Base-by-base conservation (phyloP, 2,888 invertebrate genomes). In the Fragum whitleyi region DNA sequence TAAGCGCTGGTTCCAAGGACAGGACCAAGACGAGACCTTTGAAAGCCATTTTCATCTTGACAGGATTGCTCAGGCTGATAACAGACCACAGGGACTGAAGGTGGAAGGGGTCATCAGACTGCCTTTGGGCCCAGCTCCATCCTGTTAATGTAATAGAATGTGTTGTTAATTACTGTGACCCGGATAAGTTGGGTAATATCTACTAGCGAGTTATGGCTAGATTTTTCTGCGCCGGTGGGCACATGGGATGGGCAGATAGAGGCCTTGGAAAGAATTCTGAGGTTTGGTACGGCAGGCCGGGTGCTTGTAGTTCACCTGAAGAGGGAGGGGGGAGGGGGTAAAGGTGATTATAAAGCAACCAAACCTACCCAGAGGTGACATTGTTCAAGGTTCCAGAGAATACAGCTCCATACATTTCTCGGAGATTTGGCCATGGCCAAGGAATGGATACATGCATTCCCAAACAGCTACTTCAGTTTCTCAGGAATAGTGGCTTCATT, bases 361-460 rank as follows among this genome's bases (percentile, higher is more conserved):
- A 57, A 57, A 57, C 26, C 28, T 11, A 23, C 23, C n/a, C 21
- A 57, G 57, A 57, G 57, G 28, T 57, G 47, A 3, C 28, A n/a
- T n/a, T 57, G 57, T 28, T 57, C n/a, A 19, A 57, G n/a, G 57
- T 57, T 23, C n/a, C 57, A 57, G 57, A 11, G 57, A 23, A 57
- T 57, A 23, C 57, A 57, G 11, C 23, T 57, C 57, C 57, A n/a
- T n/a, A n/a, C n/a, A n/a, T n/a, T n/a, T n/a, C n/a, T n/a, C n/a
- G n/a, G n/a, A n/a, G n/a, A n/a, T n/a, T n/a, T n/a, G n/a, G n/a
- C n/a, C n/a, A 57, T 57, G 57, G 57, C 57, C 23, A 57, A 57
- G 23, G 26, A 57, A 23, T 57, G 57, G 28, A 57, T 57, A 7
- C 19, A 23, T 57, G 57, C 57, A 2, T 57, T 28, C n/a, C 47